Conservation (phyloP, 2,888 invertebrate species). For the Brachyopa scutellaris region DNA sequence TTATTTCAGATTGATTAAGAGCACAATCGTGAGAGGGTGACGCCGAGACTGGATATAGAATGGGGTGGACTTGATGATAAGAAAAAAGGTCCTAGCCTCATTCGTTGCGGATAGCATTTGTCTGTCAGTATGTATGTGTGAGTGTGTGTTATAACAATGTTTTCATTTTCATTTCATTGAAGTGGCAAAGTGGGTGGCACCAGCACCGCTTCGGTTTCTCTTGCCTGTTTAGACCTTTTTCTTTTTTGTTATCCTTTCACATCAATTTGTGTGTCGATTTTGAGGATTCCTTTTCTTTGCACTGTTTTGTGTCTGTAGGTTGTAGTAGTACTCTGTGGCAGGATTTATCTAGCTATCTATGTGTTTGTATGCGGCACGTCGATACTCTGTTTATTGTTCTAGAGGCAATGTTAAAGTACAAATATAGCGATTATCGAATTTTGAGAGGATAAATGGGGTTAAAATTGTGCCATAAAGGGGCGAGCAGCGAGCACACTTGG, state of each 20-base stretch:
- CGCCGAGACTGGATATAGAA: neutral
- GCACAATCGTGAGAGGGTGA: slow-evolving; percentile 24
- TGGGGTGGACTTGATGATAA: slow-evolving; percentile 24
- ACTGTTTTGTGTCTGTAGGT: slow-evolving; percentile 9
- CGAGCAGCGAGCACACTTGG: neutral
- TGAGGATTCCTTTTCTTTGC: slow-evolving; percentile 36
- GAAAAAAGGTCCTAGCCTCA: slow-evolving; percentile 26
- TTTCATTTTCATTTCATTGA: slow-evolving; percentile 69
- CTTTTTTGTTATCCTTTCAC: slow-evolving; percentile 25
- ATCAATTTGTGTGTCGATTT: slow-evolving; percentile 69
- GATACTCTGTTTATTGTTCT: slow-evolving; percentile 44
- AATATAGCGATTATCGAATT: slow-evolving; percentile 70
- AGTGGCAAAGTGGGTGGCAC: slow-evolving; percentile 40
- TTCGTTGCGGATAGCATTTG: slow-evolving; percentile 10
- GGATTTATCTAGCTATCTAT: slow-evolving; percentile 4
- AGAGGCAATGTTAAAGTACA: slow-evolving; percentile 59
- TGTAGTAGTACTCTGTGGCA: neutral
- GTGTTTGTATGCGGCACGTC: neutral
- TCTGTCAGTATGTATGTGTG: neutral
- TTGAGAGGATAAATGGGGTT: slow-evolving; percentile 61
- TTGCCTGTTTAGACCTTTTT: slow-evolving; percentile 34
- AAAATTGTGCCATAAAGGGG: slow-evolving; percentile 39
- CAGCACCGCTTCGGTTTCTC: slow-evolving; percentile 25
- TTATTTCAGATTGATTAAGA: slow-evolving; percentile 70
- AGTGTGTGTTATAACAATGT: slow-evolving; percentile 55